Evolutionary conservation across 2,797 vertebrate species (phyloP), one percentile per base, ranked within the genome.

Genomic region (Echiichthys vipera): DNA sequence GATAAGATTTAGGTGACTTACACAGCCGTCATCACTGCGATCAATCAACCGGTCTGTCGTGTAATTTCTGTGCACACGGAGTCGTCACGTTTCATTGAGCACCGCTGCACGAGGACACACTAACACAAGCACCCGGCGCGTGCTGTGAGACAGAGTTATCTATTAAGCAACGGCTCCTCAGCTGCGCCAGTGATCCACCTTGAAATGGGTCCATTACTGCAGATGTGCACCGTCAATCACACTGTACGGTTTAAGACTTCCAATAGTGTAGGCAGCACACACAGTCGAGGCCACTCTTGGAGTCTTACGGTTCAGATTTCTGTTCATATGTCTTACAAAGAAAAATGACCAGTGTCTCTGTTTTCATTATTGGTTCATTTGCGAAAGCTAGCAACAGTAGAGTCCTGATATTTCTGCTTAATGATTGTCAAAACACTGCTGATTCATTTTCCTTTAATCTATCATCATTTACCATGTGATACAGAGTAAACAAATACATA

Each of bases 21-120:
- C 64, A 67, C 9, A 45, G 14, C 78, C 61, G 81, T 85, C 81
- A 76, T 64, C 65, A 76, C 47, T 22, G 54, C n/a, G 61, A 74
- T 71, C 75, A 55, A 79, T 88, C 85, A 88, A 74, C 53, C 77
- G 25, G 49, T 55, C 0, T 6, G 40, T 68, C 22, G 45, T 30
- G 54, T 80, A 17, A 68, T 83, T 72, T 74, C 59, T 45, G 56
- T 7, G 77, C 66, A 79, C 85, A 80, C 43, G 55, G 65, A 71
- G 67, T 77, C 65, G 39, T 81, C 71, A 3, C 40, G 56, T 84
- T 68, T 85, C 79, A 84, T 5, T 56, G 78, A 65, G 75, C 82
- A 58, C 17, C 42, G 5, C 75, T 47, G 43, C 42, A 77, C 24
- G 22, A 30, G 47, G 72, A 73, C 58, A 64, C 36, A 49, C 25